A percentile compares a stretch with the other conserved stretches of the same genome.
phyloP scores from a whole-genome alignment of 2,888 invertebrate species.

The Aleiodes testaceus region DNA sequence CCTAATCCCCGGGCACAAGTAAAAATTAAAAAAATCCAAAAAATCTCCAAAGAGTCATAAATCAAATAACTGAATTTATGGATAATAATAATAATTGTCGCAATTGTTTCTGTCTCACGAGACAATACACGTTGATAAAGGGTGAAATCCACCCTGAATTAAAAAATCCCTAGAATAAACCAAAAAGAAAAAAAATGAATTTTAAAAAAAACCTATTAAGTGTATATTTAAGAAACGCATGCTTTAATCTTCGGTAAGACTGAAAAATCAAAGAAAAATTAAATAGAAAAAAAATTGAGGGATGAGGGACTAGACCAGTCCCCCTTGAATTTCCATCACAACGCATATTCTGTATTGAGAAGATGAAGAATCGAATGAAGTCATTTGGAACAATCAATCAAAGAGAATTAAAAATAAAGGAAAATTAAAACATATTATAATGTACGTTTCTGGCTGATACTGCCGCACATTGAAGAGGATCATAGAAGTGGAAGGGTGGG shows the following conservation, averaged over 20 bases:
- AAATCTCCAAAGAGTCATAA: too few relatives aligned
- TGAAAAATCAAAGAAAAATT: slow-evolving; percentile 62
- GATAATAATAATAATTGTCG: too few relatives aligned
- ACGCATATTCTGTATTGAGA: slow-evolving; percentile 25
- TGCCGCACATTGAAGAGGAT: not conserved
- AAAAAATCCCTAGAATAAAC: not conserved
- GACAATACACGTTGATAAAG: too few relatives aligned
- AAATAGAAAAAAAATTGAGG: slow-evolving; percentile 29
- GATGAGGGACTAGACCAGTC: slow-evolving; percentile 2
- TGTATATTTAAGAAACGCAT: slow-evolving; percentile 46
- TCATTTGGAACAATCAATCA: slow-evolving; percentile 38
- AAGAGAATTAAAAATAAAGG: slow-evolving; percentile 21
- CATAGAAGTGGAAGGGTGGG: too few relatives aligned
- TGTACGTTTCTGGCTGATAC: too few relatives aligned
- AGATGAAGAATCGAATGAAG: not conserved
- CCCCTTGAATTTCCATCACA: slow-evolving; percentile 16
- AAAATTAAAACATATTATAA: not conserved
- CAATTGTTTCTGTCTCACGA: too few relatives aligned
- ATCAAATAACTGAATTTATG: too few relatives aligned
- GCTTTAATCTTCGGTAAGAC: slow-evolving; percentile 60
- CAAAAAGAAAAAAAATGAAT: not conserved
- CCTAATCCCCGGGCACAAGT: slow-evolving; percentile 13
- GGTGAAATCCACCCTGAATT: too few relatives aligned
- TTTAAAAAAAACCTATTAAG: slow-evolving; percentile 21
- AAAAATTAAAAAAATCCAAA: not conserved